Evolutionary conservation across 2,113 vertebrate species (phyloP).

Genomic region (Micronycteris hirsuta): DNA sequence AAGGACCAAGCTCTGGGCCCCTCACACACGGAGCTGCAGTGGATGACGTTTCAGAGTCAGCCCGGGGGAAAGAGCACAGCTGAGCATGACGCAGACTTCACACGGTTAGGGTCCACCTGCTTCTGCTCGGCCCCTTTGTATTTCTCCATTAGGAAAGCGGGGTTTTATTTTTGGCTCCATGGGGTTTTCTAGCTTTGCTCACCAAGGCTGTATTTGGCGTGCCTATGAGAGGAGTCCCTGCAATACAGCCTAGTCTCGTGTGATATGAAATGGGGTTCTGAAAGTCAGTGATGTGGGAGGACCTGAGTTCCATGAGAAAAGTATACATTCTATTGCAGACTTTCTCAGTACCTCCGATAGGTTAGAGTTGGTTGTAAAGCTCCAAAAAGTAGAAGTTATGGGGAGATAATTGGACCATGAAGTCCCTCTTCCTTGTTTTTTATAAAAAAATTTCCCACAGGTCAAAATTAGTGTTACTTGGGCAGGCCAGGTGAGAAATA

Average conservation of each 20-base stretch:
- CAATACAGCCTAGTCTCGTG: background rate
- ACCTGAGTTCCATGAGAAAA: background rate
- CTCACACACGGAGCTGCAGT: rapidly evolving
- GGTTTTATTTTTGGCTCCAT: background rate
- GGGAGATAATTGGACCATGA: background rate
- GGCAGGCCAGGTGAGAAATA: background rate
- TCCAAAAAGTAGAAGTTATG: background rate
- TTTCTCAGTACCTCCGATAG: background rate
- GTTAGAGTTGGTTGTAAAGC: background rate
- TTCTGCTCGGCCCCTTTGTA: background rate
- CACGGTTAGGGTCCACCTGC: background rate
- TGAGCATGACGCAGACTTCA: background rate
- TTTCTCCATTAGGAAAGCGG: background rate
- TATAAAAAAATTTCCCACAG: background rate
- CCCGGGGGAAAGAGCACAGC: background rate
- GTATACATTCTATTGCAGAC: background rate
- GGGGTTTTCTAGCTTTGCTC: background rate
- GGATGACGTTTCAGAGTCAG: background rate
- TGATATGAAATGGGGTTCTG: background rate
- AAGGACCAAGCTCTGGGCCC: background rate
- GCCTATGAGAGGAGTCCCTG: background rate
- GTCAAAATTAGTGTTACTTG: background rate
- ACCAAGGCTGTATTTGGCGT: background rate
- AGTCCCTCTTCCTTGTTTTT: background rate
- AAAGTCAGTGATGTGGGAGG: background rate